Base-by-base conservation (phyloP, 2,888 invertebrate genomes). In the Perithous albicinctus region DNA sequence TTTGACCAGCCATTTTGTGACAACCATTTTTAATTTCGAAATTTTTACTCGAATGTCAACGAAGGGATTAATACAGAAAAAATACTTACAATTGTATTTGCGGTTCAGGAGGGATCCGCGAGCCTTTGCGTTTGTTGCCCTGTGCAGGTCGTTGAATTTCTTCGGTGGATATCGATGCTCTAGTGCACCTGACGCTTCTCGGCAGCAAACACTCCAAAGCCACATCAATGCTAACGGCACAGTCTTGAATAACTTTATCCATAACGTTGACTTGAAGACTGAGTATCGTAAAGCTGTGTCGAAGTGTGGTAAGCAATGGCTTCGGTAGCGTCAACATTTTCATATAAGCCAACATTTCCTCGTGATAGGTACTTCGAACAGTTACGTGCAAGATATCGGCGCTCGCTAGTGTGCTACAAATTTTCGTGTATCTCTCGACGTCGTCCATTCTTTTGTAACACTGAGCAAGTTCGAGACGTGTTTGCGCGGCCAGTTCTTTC, bases 391-490 rank as follows among this genome's bases (percentile, higher is more conserved):
- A 93, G 90, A 96, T 96, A 10, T 94, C 93, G 64, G 96, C 96
- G 84, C 97, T 95, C 5, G 97, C 96, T 83, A 98, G 96, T 74
- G 96, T 95, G 63, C 96, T 96, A 91, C 97, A 97, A 77, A 96
- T 95, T 93, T 96, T 96, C 69, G 96, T 95, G 89, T 96, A 97
- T 88, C 96, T 96, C 86, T 96, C 95, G 69, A 94, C 94, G 90
- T 98, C 97, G 18, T 95, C 95, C 94, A 97, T 96, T 89, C 96
- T 95, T 85, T 96, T 95, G 88, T 97, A 97, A 85, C 98, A 98
- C 61, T 96, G 95, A 0, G 97, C 97, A 46, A 99, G 93, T 88
- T 98, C 97, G 0, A 98, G 93, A 84, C 97, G 95, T 0, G 97
- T 97, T 90, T 97, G 96, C 0, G 96, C 96, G 0, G 96, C 97